These are phyloP conservation scores for Nasonovia ribisnigri DNA, from an alignment of 2,888 invertebrate species.

Conservation along the genomic window DNA sequence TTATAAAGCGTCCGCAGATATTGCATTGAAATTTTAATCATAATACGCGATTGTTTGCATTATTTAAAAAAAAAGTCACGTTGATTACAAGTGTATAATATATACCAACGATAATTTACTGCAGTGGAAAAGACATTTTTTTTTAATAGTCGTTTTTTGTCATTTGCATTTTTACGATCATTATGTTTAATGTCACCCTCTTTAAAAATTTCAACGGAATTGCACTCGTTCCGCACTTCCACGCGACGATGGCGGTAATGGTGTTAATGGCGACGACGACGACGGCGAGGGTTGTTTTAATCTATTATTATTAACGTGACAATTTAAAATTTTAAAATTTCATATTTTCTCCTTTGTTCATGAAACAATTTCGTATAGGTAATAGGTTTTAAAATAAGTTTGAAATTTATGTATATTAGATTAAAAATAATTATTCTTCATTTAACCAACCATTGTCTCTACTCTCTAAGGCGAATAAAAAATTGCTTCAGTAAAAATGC, in stretches of 20 bases:
- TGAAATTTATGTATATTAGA: not conserved
- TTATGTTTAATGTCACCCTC: not conserved
- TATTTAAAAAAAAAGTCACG: not conserved
- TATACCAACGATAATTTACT: not conserved
- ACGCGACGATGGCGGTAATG: not conserved
- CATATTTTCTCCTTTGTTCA: not conserved
- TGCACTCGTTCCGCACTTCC: not conserved
- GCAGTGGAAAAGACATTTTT: not conserved
- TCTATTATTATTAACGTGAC: not conserved
- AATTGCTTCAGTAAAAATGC: not conserved
- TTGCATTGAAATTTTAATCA: not conserved
- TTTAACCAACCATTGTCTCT: not conserved
- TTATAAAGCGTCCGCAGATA: not conserved
- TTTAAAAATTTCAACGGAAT: not conserved
- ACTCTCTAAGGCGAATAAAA: not conserved
- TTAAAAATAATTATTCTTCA: slow-evolving; percentile 3
- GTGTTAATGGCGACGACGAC: not conserved
- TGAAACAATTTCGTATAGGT: not conserved
- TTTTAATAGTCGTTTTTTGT: not conserved
- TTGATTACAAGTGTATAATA: not conserved
- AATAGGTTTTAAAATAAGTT: not conserved
- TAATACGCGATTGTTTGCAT: not conserved
- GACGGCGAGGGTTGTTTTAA: not conserved
- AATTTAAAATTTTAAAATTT: slow-evolving; percentile 21
- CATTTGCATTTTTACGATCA: slow-evolving; percentile 17